These are phyloP conservation scores for Manduca sexta DNA, from an alignment of 1,140 invertebrate genomes.

Conservation along the genomic window DNA sequence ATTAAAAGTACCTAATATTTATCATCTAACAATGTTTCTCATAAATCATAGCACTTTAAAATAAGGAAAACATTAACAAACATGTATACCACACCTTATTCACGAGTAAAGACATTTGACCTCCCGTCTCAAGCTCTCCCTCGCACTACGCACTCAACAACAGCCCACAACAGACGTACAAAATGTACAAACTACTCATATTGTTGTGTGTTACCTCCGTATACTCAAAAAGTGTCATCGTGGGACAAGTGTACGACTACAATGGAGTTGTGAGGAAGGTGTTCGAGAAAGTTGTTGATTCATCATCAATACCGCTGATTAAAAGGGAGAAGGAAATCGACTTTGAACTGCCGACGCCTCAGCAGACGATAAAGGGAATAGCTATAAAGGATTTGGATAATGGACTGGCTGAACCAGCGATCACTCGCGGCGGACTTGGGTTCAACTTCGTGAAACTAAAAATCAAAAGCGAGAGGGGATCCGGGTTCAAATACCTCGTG, in stretches of 20 bases:
- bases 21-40: too few relatives aligned
- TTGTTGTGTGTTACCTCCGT: slow-evolving; percentile 16
- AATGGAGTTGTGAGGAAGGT: slow-evolving; percentile 40
- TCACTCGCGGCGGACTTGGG: slow-evolving; percentile 44
- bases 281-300: slow-evolving; percentile 36
- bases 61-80: not conserved
- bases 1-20: too few relatives aligned
- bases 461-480: slow-evolving; percentile 50
- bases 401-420: slow-evolving; percentile 28
- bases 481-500: slow-evolving; percentile 53
- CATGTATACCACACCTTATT: not conserved
- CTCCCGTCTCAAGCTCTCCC: slow-evolving; percentile 14
- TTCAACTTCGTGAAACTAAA: slow-evolving; percentile 47
- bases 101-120: slow-evolving; percentile 21
- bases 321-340: slow-evolving; percentile 44
- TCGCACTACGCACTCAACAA: not conserved
- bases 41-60: too few relatives aligned
- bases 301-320: slow-evolving; percentile 29
- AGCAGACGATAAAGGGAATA: slow-evolving; percentile 61
- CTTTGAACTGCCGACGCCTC: slow-evolving; percentile 50
- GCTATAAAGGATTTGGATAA: slow-evolving; percentile 33
- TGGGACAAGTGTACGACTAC: slow-evolving; percentile 45
- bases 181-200: slow-evolving; percentile 34
- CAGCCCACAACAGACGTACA: not conserved
- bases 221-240: slow-evolving; percentile 37